Evolutionary conservation across 53 echinoderm and acorn worm species (phyloP).

Genomic region (Echinarachnius parma): DNA sequence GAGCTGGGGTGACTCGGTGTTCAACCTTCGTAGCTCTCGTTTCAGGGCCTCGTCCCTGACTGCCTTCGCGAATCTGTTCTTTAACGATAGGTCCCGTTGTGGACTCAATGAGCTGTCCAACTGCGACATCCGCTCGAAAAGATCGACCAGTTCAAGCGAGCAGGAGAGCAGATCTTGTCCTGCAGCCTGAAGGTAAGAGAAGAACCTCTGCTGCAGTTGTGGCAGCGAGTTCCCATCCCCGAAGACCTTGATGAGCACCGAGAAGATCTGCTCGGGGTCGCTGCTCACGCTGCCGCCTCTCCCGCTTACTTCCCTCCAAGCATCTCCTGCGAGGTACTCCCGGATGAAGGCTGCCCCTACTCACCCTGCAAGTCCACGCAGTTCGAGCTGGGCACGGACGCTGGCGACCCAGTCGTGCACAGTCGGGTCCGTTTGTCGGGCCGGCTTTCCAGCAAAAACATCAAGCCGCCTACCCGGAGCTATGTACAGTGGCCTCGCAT

Average conservation of each 20-base stretch:
- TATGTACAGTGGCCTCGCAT: constrained; percentile 1
- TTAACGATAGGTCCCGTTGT: constrained; percentile 14
- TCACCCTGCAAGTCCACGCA: background rate
- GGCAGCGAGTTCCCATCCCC: constrained; percentile 52
- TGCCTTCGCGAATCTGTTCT: constrained; percentile 52
- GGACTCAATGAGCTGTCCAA: constrained; percentile 15
- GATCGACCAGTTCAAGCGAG: constrained; percentile 38
- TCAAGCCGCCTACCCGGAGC: constrained; percentile 46
- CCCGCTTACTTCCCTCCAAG: constrained; percentile 51
- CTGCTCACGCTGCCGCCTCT: constrained; percentile 16
- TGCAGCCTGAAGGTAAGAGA: constrained; percentile 24
- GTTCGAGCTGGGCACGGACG: constrained; percentile 37
- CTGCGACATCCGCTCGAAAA: constrained; percentile 19
- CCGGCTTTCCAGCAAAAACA: constrained; percentile 12
- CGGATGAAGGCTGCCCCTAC: constrained; percentile 44
- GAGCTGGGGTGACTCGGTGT: constrained; percentile 15
- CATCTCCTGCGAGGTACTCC: constrained; percentile 48
- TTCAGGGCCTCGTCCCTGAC: constrained; percentile 30
- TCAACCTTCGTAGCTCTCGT: constrained; percentile 39
- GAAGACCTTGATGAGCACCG: constrained; percentile 37
- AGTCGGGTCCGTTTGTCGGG: constrained; percentile 9
- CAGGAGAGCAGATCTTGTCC: constrained; percentile 44
- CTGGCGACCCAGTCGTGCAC: constrained; percentile 52
- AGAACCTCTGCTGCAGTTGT: constrained; percentile 58
- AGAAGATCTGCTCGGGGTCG: constrained; percentile 36